phyloP scores from a whole-genome alignment of 2,888 invertebrate species.

The Alitta virens region DNA sequence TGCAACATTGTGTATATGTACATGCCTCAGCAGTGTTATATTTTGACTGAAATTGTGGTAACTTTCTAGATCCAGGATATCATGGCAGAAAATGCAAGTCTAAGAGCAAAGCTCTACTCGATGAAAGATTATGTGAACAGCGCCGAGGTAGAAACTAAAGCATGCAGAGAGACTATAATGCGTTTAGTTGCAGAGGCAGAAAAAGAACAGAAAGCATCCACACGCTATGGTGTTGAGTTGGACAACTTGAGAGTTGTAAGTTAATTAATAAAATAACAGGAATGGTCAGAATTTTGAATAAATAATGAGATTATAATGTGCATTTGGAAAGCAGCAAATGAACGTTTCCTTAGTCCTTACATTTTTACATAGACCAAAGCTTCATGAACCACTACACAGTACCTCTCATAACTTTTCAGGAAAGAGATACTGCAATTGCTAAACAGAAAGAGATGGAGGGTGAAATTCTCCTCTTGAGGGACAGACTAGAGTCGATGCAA shows the following conservation, averaged over 20 bases:
- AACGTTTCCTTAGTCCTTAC: too few relatives aligned
- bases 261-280: slow-evolving; percentile 3
- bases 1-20: not conserved
- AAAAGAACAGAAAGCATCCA: slow-evolving; percentile 45
- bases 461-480: slow-evolving; percentile 36
- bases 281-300: too few relatives aligned
- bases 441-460: slow-evolving; percentile 40
- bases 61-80: slow-evolving; percentile 21
- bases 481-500: slow-evolving; percentile 32
- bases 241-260: slow-evolving; percentile 47
- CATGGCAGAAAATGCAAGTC: slow-evolving; percentile 48
- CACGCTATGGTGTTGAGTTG: slow-evolving; percentile 40
- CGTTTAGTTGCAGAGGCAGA: slow-evolving; percentile 50
- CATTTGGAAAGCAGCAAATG: too few relatives aligned
- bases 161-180: slow-evolving; percentile 56
- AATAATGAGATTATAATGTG: too few relatives aligned
- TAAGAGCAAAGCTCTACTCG: slow-evolving; percentile 51
- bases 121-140: slow-evolving; percentile 47
- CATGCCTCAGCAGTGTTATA: not conserved
- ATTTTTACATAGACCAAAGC: too few relatives aligned
- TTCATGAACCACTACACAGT: not conserved
- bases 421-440: slow-evolving; percentile 29
- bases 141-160: slow-evolving; percentile 53
- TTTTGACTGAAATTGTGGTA: not conserved
- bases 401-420: slow-evolving; percentile 13